A percentile compares a stretch with the other conserved stretches of the same genome.
Evolutionary conservation across 2,888 invertebrate species (phyloP).

Genomic region (Dendrolimus houi): DNA sequence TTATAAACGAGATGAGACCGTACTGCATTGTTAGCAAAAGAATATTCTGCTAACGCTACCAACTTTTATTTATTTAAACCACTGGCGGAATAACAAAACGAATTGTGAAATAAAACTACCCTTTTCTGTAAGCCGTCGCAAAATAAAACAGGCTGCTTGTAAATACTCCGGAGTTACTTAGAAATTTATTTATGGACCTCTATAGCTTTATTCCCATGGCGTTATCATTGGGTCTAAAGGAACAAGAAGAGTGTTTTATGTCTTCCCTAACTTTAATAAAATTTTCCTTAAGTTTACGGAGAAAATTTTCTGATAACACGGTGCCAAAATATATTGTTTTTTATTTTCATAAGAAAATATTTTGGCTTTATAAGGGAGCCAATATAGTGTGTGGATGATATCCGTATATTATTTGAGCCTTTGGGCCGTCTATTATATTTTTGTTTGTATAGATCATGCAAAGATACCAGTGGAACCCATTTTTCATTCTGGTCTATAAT

Average conservation of each 20-base stretch:
- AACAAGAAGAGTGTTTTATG: constrained; percentile 5
- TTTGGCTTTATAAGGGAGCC: not conserved
- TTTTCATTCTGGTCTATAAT: no score
- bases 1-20: no score
- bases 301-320: not conserved
- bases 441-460: no score
- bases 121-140: constrained; percentile 2
- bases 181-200: constrained; percentile 11
- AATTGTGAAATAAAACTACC: constrained; percentile 3
- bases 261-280: constrained; percentile 9
- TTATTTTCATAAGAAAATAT: not conserved
- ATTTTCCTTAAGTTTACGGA: not conserved
- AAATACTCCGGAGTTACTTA: constrained; percentile 8
- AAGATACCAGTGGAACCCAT: no score
- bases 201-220: constrained; percentile 1
- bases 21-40: no score
- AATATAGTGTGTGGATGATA: no score
- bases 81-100: not conserved
- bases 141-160: constrained; percentile 12
- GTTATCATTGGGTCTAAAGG: not conserved
- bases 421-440: no score
- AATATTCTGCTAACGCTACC: not conserved
- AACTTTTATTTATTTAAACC: not conserved
- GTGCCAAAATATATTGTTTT: not conserved
- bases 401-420: no score